Base-by-base conservation (phyloP, 2,113 vertebrate genomes). In the Oceanites oceanicus region DNA sequence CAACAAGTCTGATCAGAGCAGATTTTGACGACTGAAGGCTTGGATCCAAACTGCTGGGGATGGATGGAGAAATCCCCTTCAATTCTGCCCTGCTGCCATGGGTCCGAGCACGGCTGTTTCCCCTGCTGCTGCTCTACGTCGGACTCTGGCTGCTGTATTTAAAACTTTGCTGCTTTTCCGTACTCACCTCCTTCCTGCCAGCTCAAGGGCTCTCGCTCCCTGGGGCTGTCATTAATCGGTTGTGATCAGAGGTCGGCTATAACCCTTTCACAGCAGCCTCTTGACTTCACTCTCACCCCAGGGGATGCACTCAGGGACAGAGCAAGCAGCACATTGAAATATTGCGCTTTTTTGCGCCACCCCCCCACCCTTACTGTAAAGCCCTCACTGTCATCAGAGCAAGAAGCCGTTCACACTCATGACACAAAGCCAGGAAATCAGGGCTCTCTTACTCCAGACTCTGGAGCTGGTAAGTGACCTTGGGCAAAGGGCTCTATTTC, bases 141-240 rank as follows among this genome's bases (percentile, higher is more conserved):
- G 2, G 42, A 49, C 74, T 77, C 82, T 0, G 4, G n/a, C 80
- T 81, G 66, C 80, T 62, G 89, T 66, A 36, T 91, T 94, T 87
- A 87, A 79, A 95, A 94, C 91, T 96, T 89, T 11, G 2, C 44
- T 0, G 6, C 81, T 90, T 95, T 89, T 96, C 95, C 2, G 0
- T 36, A 53, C 75, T 95, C 92, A 74, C 94, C 92, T 95, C 89
- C 92, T 82, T 94, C 80, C 87, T 94, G 95, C 93, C 96, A 97
- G 96, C 96, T 96, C 91, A 97, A 95, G 95, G 94, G 95, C 96
- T 95, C 86, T 91, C 0, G 0, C 90, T 97, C 96, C 94, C 96
- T 77, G 78, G 87, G 95, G 96, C 92, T 97, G 93, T 96, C 97
- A 96, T 97, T 96, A 97, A 95, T 96, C 84, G 75, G 91, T 79